Percentiles rank a stretch among this genome's conserved stretches.
Evolutionary conservation across 1,140 invertebrate species (phyloP).

Genomic region (Papilio polytes): DNA sequence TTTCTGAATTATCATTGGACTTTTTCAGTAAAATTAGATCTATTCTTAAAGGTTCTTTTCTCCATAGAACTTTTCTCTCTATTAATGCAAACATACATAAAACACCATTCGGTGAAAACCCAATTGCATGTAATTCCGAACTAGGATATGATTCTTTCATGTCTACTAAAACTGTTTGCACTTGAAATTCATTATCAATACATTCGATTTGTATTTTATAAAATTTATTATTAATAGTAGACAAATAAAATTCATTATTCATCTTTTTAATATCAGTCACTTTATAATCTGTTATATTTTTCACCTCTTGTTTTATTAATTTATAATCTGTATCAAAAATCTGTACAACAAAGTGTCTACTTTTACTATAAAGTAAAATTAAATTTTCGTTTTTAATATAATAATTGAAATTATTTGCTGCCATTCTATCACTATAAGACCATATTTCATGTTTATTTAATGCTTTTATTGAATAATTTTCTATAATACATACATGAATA

Average conservation of each 20-base stretch:
- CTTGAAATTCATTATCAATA: slow-evolving; percentile 42
- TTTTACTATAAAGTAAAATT: slow-evolving; percentile 63
- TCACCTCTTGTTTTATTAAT: slow-evolving; percentile 54
- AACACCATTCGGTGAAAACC: slow-evolving; percentile 56
- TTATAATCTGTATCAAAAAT: slow-evolving; percentile 60
- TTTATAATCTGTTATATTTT: slow-evolving; percentile 68
- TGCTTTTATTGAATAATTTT: slow-evolving; percentile 46
- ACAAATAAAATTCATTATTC: slow-evolving; percentile 52
- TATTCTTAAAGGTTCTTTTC: slow-evolving; percentile 58
- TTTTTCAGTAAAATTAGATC: slow-evolving; percentile 54
- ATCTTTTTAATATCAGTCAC: slow-evolving; percentile 55
- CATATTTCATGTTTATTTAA: slow-evolving; percentile 52
- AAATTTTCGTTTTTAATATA: slow-evolving; percentile 50
- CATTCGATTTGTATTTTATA: slow-evolving; percentile 57
- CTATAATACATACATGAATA: slow-evolving; percentile 53
- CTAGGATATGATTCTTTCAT: slow-evolving; percentile 57
- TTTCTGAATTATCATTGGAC: slow-evolving; percentile 43
- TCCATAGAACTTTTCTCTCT: slow-evolving; percentile 56
- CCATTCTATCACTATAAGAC: slow-evolving; percentile 67
- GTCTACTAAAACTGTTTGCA: slow-evolving; percentile 47
- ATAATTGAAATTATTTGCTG: slow-evolving; percentile 53
- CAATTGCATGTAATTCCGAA: slow-evolving; percentile 57
- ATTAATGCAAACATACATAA: slow-evolving; percentile 54
- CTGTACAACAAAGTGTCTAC: slow-evolving; percentile 67
- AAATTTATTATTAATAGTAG: slow-evolving; percentile 62